phyloP scores from a whole-genome alignment of 2,888 invertebrate species.

The Lithophane ornitopus region DNA sequence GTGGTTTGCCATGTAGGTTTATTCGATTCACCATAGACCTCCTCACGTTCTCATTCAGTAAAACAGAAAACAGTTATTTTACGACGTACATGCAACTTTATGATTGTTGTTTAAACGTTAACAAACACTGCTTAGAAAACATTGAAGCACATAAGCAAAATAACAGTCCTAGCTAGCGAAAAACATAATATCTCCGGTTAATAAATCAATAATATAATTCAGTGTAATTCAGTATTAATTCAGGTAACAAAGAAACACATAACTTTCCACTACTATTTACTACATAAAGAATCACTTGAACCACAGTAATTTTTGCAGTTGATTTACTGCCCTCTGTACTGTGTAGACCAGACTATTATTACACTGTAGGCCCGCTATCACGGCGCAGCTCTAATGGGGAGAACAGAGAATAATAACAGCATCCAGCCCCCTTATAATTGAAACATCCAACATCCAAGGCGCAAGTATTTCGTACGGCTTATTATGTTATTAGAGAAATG shows the following conservation, averaged over 20 bases:
- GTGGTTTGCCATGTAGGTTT: not conserved
- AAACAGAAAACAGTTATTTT: not conserved
- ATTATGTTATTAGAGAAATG: conserved; percentile 60
- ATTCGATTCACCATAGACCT: not conserved
- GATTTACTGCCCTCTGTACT: conserved; percentile 55
- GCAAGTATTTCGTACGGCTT: conserved; percentile 53
- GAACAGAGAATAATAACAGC: conserved; percentile 63
- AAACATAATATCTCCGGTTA: not conserved
- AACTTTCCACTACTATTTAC: conserved; percentile 13
- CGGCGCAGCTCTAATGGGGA: conserved; percentile 55
- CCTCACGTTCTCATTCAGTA: not conserved
- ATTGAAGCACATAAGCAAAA: not conserved
- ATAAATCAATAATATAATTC: conserved; percentile 22
- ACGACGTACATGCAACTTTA: not conserved
- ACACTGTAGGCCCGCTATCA: conserved; percentile 48
- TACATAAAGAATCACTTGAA: conserved; percentile 44
- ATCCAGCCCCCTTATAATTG: conserved; percentile 58
- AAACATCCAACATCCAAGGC: conserved; percentile 58
- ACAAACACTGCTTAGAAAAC: not conserved
- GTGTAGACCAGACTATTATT: conserved; percentile 56
- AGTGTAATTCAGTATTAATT: too few relatives aligned
- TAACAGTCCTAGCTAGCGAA: not conserved
- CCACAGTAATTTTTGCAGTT: conserved; percentile 44
- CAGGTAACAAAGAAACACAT: conserved; percentile 1
- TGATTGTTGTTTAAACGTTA: not conserved